Percentiles rank a stretch among this genome's conserved stretches.
phyloP scores from a whole-genome alignment of 2,113 vertebrate species.

The Oncorhynchus keta region DNA sequence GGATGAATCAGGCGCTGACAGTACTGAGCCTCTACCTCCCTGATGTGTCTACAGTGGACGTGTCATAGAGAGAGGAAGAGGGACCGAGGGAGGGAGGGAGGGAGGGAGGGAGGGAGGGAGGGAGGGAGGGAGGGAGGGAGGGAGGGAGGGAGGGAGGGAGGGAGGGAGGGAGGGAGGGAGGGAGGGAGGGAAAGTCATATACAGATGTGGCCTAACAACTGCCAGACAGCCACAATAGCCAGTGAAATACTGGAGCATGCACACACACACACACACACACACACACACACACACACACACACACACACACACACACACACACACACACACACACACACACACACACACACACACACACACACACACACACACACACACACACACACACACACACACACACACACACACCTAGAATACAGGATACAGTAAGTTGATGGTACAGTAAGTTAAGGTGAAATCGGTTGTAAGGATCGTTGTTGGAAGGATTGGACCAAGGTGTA shows the following conservation, averaged over 20 bases:
- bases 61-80: slow-evolving; percentile 25
- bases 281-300: neutral
- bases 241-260: neutral
- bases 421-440: neutral
- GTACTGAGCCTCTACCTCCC: slow-evolving; percentile 37
- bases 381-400: neutral
- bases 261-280: neutral
- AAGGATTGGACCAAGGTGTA: no score
- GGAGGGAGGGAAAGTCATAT: neutral
- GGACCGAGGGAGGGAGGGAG: no score
- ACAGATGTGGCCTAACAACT: no score
- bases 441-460: neutral
- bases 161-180: no score
- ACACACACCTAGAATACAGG: neutral
- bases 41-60: slow-evolving; percentile 57
- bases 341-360: neutral
- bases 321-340: neutral
- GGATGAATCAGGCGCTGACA: slow-evolving; percentile 70
- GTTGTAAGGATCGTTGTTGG: no score
- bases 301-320: no score
- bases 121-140: slow-evolving; percentile 13
- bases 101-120: neutral
- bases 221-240: no score
- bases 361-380: neutral
- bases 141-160: neutral